These are phyloP conservation scores for Oreochromis aureus DNA, from an alignment of 2,113 vertebrate species.

Conservation along the genomic window DNA sequence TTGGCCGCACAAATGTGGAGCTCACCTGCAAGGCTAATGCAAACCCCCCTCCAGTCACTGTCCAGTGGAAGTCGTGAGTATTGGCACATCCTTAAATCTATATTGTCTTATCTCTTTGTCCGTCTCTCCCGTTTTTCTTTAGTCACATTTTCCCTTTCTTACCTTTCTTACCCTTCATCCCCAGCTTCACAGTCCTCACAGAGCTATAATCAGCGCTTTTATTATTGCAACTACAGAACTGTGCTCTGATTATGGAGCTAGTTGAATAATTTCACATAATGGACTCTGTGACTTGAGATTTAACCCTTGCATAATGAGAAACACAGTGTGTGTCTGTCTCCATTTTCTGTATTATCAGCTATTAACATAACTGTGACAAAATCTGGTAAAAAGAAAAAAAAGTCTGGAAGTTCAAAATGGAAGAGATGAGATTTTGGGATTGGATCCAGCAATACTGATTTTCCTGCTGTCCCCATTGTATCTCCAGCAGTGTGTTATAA, in stretches of 20 bases:
- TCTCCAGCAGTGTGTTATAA: conserved; percentile 8
- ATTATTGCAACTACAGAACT: conserved; percentile 29
- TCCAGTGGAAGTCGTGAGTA: conserved; percentile 82
- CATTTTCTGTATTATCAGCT: neutral
- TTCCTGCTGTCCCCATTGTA: neutral
- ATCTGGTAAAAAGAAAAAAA: neutral
- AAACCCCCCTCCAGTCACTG: conserved; percentile 70
- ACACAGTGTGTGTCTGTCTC: neutral
- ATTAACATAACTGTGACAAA: conserved; percentile 15
- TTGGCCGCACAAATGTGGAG: conserved; percentile 74
- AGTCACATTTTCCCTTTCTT: neutral
- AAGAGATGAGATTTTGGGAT: conserved; percentile 5
- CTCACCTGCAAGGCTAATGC: conserved; percentile 74
- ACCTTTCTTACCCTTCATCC: neutral
- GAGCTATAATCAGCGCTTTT: conserved; percentile 50
- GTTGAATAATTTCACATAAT: conserved; percentile 50
- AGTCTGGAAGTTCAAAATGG: neutral
- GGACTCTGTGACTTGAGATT: conserved; percentile 44
- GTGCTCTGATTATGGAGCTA: conserved; percentile 46
- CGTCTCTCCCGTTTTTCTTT: neutral
- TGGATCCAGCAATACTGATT: neutral
- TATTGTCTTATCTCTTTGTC: neutral
- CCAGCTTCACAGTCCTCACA: neutral
- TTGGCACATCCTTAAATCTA: neutral
- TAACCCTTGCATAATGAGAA: conserved; percentile 45